Conservation (phyloP, 2,888 invertebrate species). For the Lasioglossum lativentre region DNA sequence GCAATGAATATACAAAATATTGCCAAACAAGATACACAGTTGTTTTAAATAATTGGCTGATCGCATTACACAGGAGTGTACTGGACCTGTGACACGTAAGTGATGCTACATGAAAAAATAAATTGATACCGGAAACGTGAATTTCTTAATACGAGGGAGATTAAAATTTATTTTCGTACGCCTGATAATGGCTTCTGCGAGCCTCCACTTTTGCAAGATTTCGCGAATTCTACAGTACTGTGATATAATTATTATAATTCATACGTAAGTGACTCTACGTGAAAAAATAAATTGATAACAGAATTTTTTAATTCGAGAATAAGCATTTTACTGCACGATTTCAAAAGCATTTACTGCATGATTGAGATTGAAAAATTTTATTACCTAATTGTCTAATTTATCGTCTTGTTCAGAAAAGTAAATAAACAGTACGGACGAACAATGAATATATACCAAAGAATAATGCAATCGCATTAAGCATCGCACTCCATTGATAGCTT, state of each 20-base stretch:
- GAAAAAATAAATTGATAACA: background rate
- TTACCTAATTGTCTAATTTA: background rate
- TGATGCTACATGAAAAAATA: background rate
- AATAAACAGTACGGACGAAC: background rate
- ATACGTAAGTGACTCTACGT: background rate
- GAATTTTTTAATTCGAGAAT: background rate
- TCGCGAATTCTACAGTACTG: background rate
- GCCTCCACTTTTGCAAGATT: background rate
- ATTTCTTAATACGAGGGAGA: background rate
- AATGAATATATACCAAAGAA: background rate
- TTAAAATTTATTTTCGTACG: background rate
- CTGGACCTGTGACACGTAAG: too few species aligned
- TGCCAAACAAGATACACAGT: too few species aligned
- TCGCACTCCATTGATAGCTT: conserved; percentile 2
- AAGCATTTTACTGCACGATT: too few species aligned
- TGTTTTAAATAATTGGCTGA: too few species aligned
- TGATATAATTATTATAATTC: too few species aligned
- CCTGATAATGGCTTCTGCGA: too few species aligned
- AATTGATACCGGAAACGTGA: background rate
- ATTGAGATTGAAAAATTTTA: too few species aligned
- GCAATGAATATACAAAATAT: too few species aligned
- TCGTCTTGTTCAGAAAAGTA: background rate
- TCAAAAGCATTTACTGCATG: too few species aligned
- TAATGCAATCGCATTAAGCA: background rate
- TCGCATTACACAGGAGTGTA: too few species aligned